Evolutionary conservation across 2,888 invertebrate genomes (phyloP), one percentile per base, ranked within the genome.

Genomic region (Ophraella communa): DNA sequence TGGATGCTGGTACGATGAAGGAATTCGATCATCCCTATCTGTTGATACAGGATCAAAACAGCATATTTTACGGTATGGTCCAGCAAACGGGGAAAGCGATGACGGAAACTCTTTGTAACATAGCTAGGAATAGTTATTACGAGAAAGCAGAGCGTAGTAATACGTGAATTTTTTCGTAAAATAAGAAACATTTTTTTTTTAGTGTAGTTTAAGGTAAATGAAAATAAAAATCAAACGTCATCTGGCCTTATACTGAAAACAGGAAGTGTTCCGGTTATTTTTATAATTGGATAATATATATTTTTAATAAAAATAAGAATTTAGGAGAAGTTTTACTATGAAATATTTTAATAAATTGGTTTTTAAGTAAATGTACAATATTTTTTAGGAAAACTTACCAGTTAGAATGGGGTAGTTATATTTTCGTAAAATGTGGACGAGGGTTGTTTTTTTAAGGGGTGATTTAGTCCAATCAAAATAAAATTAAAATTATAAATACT

Each of bases 1-100:
- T 94, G 87, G 91, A 93, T 77, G 89, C 90, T 21, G 94, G 94
- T 0, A 89, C 71, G 23, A 85, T 90, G 80, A 87, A 88, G 4
- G 95, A 96, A 80, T 87, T 91, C 23, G 94, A 91, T 5, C 89
- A 91, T 74, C 94, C 96, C 0, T 87, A 86, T 79, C 74, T 82
- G 10, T 78, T 91, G 71, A 81, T 90, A 70, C 84, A 87, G 79
- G 85, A 85, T 66, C 73, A 83, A 20, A 81, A 71, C 8, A 87
- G 90, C 20, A 77, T 85, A 30, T 84, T 91, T 54, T 84, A 84
- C 62, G 84, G 82, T 54, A 89, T 91, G 88, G 88, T 90, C 10
- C 85, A 87, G 62, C 88, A 91, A 82, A 90, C 89, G 30, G 93
- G 93, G 8, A 86, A 86, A 70, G 79, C 85, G 21, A 91, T 89